Percentiles rank a stretch among this genome's conserved stretches.
Evolutionary conservation across 2,113 vertebrate species (phyloP).

Genomic region (Agelaius phoeniceus): DNA sequence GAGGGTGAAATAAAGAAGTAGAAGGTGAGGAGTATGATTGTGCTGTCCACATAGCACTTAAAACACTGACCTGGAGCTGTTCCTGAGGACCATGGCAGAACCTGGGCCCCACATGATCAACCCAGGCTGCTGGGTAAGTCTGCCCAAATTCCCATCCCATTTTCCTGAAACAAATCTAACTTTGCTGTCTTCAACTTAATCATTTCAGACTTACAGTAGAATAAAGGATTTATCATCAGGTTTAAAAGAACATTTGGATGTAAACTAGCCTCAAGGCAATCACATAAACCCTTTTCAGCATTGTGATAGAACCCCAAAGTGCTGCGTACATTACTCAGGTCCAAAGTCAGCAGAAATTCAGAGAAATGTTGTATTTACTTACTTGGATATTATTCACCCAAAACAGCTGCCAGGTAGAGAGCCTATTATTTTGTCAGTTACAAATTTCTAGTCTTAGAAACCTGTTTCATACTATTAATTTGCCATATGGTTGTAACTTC

Average conservation of each 20-base stretch:
- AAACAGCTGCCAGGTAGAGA: not conserved
- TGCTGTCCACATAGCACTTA: accelerated
- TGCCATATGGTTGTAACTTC: not conserved
- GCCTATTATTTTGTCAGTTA: not conserved
- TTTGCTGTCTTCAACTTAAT: not conserved
- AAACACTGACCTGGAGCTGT: not conserved
- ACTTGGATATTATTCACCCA: accelerated
- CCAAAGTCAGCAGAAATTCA: not conserved
- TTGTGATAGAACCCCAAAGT: not conserved
- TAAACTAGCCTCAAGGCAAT: not conserved
- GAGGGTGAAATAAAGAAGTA: not conserved
- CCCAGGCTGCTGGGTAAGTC: not conserved
- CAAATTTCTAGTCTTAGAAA: not conserved
- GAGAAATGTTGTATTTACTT: not conserved
- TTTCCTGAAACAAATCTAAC: not conserved
- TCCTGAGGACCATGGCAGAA: not conserved
- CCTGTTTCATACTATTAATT: not conserved
- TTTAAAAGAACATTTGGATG: not conserved
- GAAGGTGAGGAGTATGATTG: accelerated
- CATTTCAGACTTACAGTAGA: not conserved
- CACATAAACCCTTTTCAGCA: not conserved
- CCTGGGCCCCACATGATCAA: no score
- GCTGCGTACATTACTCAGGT: not conserved
- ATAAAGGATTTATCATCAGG: not conserved
- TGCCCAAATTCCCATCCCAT: not conserved